These are phyloP conservation scores for Polietes domitor DNA, from an alignment of 2,888 invertebrate genomes.

Conservation along the genomic window DNA sequence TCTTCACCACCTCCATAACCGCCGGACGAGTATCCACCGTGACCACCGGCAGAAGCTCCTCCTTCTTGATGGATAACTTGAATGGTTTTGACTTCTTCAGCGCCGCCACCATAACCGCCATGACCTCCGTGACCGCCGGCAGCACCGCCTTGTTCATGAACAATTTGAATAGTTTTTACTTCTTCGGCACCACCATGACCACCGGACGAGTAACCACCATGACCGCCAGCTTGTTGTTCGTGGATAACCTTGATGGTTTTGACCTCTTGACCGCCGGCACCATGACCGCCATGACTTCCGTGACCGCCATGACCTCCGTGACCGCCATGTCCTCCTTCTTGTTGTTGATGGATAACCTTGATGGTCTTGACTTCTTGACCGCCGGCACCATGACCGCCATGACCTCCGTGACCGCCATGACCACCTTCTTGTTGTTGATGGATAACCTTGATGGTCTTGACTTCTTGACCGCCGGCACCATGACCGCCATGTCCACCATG, in stretches of 20 bases:
- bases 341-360: slow-evolving; percentile 59
- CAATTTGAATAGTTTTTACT: slow-evolving; percentile 69
- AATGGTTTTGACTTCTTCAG: slow-evolving; percentile 50
- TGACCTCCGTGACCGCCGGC: background rate
- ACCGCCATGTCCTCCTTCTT: slow-evolving; percentile 19
- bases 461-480: slow-evolving; percentile 33
- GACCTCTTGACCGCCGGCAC: slow-evolving; percentile 39
- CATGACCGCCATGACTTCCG: slow-evolving; percentile 8
- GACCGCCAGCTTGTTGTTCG: slow-evolving; percentile 21
- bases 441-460: slow-evolving; percentile 61
- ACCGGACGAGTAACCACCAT: slow-evolving; percentile 24
- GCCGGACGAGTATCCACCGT: slow-evolving; percentile 2
- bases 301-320: background rate
- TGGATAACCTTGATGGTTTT: slow-evolving; percentile 46
- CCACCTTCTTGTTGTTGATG: slow-evolving; percentile 52
- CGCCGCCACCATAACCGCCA: slow-evolving; percentile 3
- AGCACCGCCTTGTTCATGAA: slow-evolving; percentile 57
- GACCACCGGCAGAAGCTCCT: slow-evolving; percentile 30
- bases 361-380: slow-evolving; percentile 50
- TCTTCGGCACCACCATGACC: slow-evolving; percentile 38
- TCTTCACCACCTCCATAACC: slow-evolving; percentile 38
- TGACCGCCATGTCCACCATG: slow-evolving; percentile 36
- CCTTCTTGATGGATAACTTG: slow-evolving; percentile 58
- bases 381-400: background rate
- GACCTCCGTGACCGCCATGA: slow-evolving; percentile 10